Evolutionary conservation across 2,888 invertebrate genomes (phyloP).

Genomic region (Acanthoscelides obtectus): DNA sequence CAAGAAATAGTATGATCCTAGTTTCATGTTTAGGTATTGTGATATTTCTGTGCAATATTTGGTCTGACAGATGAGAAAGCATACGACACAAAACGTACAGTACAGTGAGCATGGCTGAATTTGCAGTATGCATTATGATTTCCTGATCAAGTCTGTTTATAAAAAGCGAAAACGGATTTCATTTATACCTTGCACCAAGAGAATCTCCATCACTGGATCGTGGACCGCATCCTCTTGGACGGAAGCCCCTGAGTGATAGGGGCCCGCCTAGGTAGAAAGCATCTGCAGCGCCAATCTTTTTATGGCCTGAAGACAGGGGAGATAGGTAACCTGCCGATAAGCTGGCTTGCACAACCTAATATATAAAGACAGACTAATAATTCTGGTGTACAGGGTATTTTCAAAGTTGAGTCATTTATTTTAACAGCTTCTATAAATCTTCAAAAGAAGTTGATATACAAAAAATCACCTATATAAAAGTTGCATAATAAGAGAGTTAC

Average conservation of each 20-base stretch:
- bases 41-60: too few relatives aligned
- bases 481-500: not conserved
- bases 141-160: too few relatives aligned
- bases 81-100: too few relatives aligned
- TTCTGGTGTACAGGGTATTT: not conserved
- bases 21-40: too few relatives aligned
- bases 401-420: too few relatives aligned
- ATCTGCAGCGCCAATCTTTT: conserved; percentile 61
- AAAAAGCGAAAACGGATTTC: too few relatives aligned
- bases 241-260: conserved; percentile 81
- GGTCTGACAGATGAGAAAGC: too few relatives aligned
- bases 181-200: conserved; percentile 57
- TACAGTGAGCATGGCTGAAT: too few relatives aligned
- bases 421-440: too few relatives aligned
- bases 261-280: conserved; percentile 88
- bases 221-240: conserved; percentile 81
- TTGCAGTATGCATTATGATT: too few relatives aligned
- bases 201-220: conserved; percentile 67
- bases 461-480: too few relatives aligned
- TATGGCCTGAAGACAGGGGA: conserved; percentile 53
- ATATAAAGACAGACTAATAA: conserved; percentile 13
- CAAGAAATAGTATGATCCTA: not conserved
- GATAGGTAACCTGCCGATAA: conserved; percentile 67
- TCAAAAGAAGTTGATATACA: too few relatives aligned
- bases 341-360: conserved; percentile 66